Percentiles rank a stretch among this genome's conserved stretches.
phyloP scores from a whole-genome alignment of 2,888 invertebrate species.

The Argynnis bischoffii region DNA sequence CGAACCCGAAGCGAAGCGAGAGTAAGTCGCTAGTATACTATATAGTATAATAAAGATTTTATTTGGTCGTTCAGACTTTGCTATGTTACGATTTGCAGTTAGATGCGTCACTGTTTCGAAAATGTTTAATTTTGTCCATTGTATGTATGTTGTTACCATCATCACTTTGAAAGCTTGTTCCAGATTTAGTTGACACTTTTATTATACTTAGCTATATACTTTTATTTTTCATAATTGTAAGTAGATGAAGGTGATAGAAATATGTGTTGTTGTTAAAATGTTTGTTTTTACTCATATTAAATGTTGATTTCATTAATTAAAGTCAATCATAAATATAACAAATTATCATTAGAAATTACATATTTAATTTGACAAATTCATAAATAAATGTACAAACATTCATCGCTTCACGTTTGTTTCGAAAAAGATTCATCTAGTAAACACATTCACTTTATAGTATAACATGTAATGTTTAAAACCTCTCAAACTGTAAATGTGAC shows the following conservation, averaged over 20 bases:
- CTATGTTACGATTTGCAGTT: not conserved
- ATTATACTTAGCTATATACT: slow-evolving; percentile 1
- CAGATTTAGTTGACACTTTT: not conserved
- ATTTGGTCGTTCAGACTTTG: too few relatives aligned
- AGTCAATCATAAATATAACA: too few relatives aligned
- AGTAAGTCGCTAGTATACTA: too few relatives aligned
- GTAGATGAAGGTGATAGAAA: not conserved
- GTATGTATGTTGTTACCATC: slow-evolving; percentile 14
- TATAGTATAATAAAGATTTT: too few relatives aligned
- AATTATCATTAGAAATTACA: too few relatives aligned
- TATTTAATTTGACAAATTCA: too few relatives aligned
- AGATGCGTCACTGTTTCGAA: slow-evolving; percentile 6
- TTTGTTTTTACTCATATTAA: too few relatives aligned
- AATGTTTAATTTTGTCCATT: too few relatives aligned
- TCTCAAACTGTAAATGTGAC: slow-evolving; percentile 26
- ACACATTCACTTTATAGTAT: too few relatives aligned
- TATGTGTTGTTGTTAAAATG: not conserved
- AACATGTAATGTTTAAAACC: not conserved
- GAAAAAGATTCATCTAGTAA: not conserved
- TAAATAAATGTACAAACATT: too few relatives aligned
- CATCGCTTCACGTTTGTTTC: not conserved
- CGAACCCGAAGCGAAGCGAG: too few relatives aligned
- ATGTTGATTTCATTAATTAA: too few relatives aligned
- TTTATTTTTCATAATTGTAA: not conserved
- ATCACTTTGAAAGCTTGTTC: slow-evolving; percentile 2